Evolutionary conservation across 1,140 invertebrate species (phyloP).

Genomic region (Megathymus violae): DNA sequence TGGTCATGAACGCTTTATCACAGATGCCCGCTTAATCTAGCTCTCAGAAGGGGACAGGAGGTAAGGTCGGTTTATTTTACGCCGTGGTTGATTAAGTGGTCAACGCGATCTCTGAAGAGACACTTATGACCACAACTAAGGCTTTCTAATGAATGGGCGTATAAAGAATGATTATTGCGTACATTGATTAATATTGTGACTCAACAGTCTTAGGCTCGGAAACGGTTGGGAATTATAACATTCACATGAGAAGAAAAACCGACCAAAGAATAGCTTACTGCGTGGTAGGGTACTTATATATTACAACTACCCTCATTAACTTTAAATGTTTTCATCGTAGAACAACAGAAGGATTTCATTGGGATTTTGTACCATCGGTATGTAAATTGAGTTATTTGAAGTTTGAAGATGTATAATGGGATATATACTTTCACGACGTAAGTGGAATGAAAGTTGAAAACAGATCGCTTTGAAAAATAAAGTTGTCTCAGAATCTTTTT

Average conservation of each 20-base stretch:
- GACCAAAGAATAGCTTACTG: not conserved
- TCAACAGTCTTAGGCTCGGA: conserved; percentile 2
- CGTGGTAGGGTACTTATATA: conserved; percentile 5
- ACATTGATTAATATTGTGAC: conserved; percentile 49
- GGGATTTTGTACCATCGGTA: not conserved
- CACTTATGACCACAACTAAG: conserved; percentile 67
- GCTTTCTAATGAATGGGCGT: conserved; percentile 59
- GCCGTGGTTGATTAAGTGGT: conserved; percentile 76
- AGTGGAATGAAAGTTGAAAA: not conserved
- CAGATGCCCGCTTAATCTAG: conserved; percentile 75
- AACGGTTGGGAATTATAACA: conserved; percentile 12
- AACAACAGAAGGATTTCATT: not conserved
- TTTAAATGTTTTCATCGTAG: not conserved
- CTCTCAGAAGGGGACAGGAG: conserved; percentile 68
- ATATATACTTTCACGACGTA: not conserved
- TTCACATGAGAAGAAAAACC: conserved; percentile 18
- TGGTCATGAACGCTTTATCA: conserved; percentile 70
- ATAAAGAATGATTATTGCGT: conserved; percentile 62
- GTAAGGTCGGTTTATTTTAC: conserved; percentile 67
- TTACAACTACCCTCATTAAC: not conserved
- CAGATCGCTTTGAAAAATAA: not conserved
- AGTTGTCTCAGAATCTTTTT: not conserved
- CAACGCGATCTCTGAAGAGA: conserved; percentile 66
- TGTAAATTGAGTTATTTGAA: not conserved
- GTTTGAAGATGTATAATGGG: not conserved